Evolutionary conservation across 1,140 invertebrate species (phyloP).

Genomic region (Diabrotica undecimpunctata): DNA sequence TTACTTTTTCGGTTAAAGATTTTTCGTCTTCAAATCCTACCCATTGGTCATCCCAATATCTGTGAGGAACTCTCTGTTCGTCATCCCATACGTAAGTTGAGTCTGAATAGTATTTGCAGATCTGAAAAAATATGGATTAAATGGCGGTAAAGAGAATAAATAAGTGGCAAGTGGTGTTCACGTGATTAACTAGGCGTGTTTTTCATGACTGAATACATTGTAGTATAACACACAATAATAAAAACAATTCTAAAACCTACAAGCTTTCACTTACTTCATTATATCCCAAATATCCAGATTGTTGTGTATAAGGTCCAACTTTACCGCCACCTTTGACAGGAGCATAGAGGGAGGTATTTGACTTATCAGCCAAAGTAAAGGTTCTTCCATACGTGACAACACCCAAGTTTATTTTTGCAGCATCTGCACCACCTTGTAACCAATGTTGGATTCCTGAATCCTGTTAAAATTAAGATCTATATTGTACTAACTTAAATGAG

Average conservation of each 20-base stretch:
- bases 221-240: too few relatives aligned
- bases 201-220: too few relatives aligned
- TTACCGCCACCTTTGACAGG: constrained; percentile 54
- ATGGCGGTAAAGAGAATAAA: too few relatives aligned
- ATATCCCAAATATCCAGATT: constrained; percentile 60
- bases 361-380: constrained; percentile 54
- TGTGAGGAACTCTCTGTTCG: constrained; percentile 37
- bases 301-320: constrained; percentile 54
- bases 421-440: constrained; percentile 47
- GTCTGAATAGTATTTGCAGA: constrained; percentile 44
- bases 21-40: constrained; percentile 43
- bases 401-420: constrained; percentile 62
- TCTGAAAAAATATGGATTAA: constrained; percentile 28
- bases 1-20: constrained; percentile 35
- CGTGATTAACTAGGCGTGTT: too few relatives aligned
- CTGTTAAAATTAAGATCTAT: constrained; percentile 18
- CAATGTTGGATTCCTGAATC: constrained; percentile 37
- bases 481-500: too few relatives aligned
- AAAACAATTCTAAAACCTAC: too few relatives aligned
- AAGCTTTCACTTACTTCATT: constrained; percentile 53
- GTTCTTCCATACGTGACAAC: constrained; percentile 64
- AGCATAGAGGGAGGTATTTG: constrained; percentile 53
- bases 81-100: constrained; percentile 48
- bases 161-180: too few relatives aligned
- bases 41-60: constrained; percentile 42